Evolutionary conservation across 2,113 vertebrate species (phyloP), one percentile per base, ranked within the genome.

Genomic region (Mustela nigripes): DNA sequence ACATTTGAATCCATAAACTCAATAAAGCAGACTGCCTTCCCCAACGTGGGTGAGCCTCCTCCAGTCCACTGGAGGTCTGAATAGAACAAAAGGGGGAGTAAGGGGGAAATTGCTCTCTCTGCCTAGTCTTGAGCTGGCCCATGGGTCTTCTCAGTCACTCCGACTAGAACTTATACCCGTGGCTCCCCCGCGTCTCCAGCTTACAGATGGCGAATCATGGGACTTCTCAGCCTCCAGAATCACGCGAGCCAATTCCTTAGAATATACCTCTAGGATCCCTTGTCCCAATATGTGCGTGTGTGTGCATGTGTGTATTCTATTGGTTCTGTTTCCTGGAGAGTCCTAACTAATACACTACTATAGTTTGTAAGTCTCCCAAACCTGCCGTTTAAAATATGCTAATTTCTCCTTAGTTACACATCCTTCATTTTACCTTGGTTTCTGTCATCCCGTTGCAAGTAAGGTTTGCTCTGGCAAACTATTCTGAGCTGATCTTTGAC

Each of bases 401-500:
- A 76, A 80, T 76, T 91, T 95, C 56, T 91, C 63, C 58, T 95
- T 81, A 36, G 86, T 89, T 79, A 93, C 53, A 80, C 16, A 76
- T 73, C 87, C 62, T 80, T 76, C 89, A 82, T 88, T 93, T 95
- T 65, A 96, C 76, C 82, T 93, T 45, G 33, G 63, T 91, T 67
- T 69, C 56, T 96, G 31, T 85, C 82, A 95, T 63, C 12, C 58
- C 56, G 67, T 15, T 60, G 33, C 36, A 90, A 93, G 91, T 33
- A 83, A 21, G 39, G 31, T 53, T 96, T 91, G 18, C 84, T 94
- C 82, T 63, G 50, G 82, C 24, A 90, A 91, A 91, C 71, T 84
- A 83, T 89, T 91, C 82, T 83, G 50, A 89, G 82, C 39, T 82
- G 63, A 94, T 96, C 79, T 96, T 92, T 94, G 93, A 86, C 83